A percentile compares a stretch with the other conserved stretches of the same genome.
These are phyloP conservation scores for Sitophilus oryzae DNA, from an alignment of 1,140 invertebrate species.

Conservation along the genomic window DNA sequence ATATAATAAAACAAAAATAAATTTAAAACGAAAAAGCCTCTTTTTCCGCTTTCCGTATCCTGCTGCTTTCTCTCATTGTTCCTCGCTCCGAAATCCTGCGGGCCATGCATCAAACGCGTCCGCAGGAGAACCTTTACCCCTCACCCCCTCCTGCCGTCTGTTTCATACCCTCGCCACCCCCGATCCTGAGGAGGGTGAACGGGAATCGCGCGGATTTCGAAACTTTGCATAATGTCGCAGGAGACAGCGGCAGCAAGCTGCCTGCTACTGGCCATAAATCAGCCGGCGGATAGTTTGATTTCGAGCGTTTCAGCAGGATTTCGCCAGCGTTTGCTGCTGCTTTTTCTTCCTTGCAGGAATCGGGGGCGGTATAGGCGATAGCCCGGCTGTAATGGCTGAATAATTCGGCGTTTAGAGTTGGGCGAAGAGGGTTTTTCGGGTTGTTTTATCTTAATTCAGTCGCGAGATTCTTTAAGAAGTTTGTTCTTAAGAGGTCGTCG, in stretches of 20 bases:
- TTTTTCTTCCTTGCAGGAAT: conserved; percentile 8
- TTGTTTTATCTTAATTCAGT: too few species aligned
- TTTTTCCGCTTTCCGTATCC: too few species aligned
- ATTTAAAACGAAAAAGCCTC: too few species aligned
- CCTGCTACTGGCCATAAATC: conserved; percentile 42
- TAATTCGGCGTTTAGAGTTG: not conserved
- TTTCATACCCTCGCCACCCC: too few species aligned
- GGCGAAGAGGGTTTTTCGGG: not conserved
- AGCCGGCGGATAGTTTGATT: conserved; percentile 20
- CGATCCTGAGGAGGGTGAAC: conserved; percentile 32
- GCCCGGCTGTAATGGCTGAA: conserved; percentile 8
- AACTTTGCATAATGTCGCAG: conserved; percentile 44
- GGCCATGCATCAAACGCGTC: too few species aligned
- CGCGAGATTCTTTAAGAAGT: too few species aligned
- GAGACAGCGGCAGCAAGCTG: conserved; percentile 41
- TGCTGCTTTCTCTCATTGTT: too few species aligned
- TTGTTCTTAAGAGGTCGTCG: too few species aligned
- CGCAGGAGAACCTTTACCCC: too few species aligned
- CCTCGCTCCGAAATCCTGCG: too few species aligned
- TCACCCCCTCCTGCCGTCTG: too few species aligned
- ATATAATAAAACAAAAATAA: too few species aligned
- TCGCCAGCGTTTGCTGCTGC: conserved; percentile 5
- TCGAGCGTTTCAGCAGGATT: conserved; percentile 14
- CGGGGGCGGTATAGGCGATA: not conserved
- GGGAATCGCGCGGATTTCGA: conserved; percentile 29